Evolutionary conservation across 2,888 invertebrate species (phyloP).

Genomic region (Lysandra bellargus): DNA sequence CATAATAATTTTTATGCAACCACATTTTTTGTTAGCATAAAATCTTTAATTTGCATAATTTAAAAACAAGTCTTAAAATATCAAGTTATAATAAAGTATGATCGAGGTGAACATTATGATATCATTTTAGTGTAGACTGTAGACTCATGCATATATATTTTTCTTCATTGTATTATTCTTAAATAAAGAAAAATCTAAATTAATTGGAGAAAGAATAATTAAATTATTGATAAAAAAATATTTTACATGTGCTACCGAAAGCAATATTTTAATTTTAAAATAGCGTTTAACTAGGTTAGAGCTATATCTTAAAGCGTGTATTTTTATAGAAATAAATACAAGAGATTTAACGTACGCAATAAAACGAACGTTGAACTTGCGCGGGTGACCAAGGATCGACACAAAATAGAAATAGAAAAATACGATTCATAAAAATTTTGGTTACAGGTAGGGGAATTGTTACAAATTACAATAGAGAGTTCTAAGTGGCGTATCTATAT

Average conservation of each 20-base stretch:
- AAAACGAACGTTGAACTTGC: constrained; percentile 23
- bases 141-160: background rate
- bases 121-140: background rate
- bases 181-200: background rate
- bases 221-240: background rate
- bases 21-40: constrained; percentile 23
- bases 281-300: constrained; percentile 1
- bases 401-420: constrained; percentile 26
- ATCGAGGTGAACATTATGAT: background rate
- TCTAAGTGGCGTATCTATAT: background rate
- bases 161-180: background rate
- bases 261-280: background rate
- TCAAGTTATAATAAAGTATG: background rate
- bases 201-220: background rate
- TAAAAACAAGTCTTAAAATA: background rate
- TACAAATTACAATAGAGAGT: background rate
- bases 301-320: background rate
- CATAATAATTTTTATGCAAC: background rate
- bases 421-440: background rate
- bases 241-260: background rate
- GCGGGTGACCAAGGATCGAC: constrained; percentile 3
- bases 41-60: constrained; percentile 28
- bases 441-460: background rate
- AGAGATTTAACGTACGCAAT: background rate
- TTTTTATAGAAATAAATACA: constrained; percentile 1